Evolutionary conservation across 2,113 vertebrate species (phyloP).

Genomic region (Neoarius graeffei): DNA sequence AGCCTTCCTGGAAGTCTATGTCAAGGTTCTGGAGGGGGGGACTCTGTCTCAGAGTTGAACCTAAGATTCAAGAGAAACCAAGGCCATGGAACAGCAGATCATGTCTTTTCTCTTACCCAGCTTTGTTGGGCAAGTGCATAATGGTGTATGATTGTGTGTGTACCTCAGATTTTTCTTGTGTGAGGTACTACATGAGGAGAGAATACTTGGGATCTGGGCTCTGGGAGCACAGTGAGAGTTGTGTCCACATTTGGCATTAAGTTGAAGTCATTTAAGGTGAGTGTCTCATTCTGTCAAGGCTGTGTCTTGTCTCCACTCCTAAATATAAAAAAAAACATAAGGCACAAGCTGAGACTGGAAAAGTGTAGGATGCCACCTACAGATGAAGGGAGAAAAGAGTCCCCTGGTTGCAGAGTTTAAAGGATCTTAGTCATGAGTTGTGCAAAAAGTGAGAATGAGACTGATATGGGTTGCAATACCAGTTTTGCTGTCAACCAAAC

Average conservation of each 20-base stretch:
- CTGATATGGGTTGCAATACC: background rate
- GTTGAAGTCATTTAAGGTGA: background rate
- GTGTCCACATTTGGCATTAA: background rate
- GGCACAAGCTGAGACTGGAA: background rate
- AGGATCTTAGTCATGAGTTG: background rate
- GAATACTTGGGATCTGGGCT: background rate
- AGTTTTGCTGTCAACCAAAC: background rate
- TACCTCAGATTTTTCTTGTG: background rate
- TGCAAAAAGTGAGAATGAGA: background rate
- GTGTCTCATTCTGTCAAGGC: background rate
- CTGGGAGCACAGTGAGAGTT: background rate
- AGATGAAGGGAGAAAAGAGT: background rate
- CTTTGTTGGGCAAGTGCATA: background rate
- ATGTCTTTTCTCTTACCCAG: background rate
- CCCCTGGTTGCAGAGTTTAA: background rate
- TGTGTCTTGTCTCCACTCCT: background rate
- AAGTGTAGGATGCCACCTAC: constrained; percentile 3
- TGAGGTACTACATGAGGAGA: background rate
- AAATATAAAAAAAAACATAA: background rate
- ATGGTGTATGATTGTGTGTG: background rate
- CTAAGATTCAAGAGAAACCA: background rate
- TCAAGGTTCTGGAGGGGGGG: background rate
- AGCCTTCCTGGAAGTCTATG: background rate
- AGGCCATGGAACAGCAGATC: background rate
- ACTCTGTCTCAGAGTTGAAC: background rate